Conservation (phyloP, 2,888 invertebrate genomes). For the Drosophila engyochracea region DNA sequence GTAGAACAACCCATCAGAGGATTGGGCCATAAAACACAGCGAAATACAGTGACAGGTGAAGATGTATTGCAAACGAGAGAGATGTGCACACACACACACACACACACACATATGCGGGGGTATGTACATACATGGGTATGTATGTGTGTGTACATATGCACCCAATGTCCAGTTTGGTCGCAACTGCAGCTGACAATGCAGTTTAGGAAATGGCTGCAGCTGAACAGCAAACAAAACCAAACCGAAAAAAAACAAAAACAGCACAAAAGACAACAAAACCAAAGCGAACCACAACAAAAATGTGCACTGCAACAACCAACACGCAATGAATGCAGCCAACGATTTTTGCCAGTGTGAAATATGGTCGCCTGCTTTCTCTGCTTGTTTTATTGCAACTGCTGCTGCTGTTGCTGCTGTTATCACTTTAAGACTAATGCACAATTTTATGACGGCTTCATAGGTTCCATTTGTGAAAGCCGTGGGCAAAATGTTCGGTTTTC, state of each 20-base stretch:
- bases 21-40: background rate
- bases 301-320: background rate
- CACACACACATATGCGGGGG: background rate
- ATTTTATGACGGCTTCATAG: constrained; percentile 16
- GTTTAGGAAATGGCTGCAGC: constrained; percentile 26
- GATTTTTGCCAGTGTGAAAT: constrained; percentile 16
- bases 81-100: background rate
- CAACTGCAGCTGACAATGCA: constrained; percentile 32
- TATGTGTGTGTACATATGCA: background rate
- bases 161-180: background rate
- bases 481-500: constrained; percentile 8
- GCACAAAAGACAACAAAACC: constrained; percentile 20
- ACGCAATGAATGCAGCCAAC: constrained; percentile 5
- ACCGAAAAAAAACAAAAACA: constrained; percentile 6
- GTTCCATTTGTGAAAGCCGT: background rate
- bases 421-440: constrained; percentile 32
- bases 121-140: background rate
- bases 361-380: background rate
- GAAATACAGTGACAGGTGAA: constrained; percentile 7
- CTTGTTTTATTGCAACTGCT: background rate
- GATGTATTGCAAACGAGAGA: constrained; percentile 4
- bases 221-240: constrained; percentile 4
- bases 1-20: background rate
- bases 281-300: background rate
- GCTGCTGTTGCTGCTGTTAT: background rate